These are phyloP conservation scores for Gadus macrocephalus DNA, from an alignment of 2,113 vertebrate genomes.

Conservation along the genomic window DNA sequence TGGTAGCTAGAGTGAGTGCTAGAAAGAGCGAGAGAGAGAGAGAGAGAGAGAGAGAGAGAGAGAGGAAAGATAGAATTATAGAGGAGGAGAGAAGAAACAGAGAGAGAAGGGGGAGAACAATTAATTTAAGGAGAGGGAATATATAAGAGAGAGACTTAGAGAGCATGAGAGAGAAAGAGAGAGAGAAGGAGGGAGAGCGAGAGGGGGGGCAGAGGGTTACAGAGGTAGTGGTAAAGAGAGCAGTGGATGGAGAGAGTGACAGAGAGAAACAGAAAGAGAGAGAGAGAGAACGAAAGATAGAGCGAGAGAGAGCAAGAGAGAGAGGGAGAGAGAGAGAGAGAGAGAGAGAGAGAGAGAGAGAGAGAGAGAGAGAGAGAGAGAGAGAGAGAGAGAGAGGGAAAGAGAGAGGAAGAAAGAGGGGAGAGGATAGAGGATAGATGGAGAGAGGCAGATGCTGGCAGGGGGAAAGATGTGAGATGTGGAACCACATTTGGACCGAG, in stretches of 20 bases:
- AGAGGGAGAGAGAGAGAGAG: neutral
- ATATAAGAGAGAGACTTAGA: neutral
- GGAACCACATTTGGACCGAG: constrained; percentile 60
- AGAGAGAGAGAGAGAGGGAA: constrained; percentile 33
- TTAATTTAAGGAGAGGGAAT: no score
- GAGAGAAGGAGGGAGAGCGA: neutral
- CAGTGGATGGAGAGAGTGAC: neutral
- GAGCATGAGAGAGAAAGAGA: neutral
- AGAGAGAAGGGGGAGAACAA: constrained; percentile 15
- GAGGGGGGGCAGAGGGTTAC: neutral
- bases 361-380: constrained; percentile 22
- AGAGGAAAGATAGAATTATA: neutral
- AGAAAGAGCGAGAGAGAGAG: neutral
- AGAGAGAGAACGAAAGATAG: neutral
- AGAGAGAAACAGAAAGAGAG: neutral
- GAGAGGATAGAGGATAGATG: constrained; percentile 24
- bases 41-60: neutral
- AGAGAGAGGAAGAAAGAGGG: constrained; percentile 26
- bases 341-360: constrained; percentile 23
- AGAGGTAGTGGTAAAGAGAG: neutral
- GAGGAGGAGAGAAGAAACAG: constrained; percentile 23
- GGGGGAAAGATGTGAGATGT: constrained; percentile 36
- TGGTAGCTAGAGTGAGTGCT: constrained; percentile 6
- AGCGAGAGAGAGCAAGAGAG: no score
- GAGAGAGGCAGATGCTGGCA: constrained; percentile 52